These are phyloP conservation scores for Atherinomorus stipes DNA, from an alignment of 2,113 vertebrate genomes.

Conservation along the genomic window DNA sequence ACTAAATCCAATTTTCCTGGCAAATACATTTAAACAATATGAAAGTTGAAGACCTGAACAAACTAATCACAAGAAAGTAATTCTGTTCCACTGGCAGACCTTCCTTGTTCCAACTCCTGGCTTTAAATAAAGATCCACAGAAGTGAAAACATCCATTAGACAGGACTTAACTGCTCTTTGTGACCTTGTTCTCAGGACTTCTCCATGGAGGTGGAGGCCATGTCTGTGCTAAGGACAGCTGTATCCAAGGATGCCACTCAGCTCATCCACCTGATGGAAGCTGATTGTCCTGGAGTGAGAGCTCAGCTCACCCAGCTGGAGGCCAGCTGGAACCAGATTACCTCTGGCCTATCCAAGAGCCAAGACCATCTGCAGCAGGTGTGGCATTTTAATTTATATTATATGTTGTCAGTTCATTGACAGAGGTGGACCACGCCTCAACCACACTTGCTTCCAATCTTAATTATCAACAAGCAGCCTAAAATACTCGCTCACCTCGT, in stretches of 20 bases:
- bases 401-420: too few relatives aligned
- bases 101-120: background rate
- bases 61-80: too few relatives aligned
- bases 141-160: background rate
- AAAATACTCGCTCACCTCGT: too few relatives aligned
- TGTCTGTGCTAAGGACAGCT: constrained; percentile 83
- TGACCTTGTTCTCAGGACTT: constrained; percentile 81
- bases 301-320: constrained; percentile 85
- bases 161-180: background rate
- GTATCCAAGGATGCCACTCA: constrained; percentile 81
- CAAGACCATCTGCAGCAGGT: constrained; percentile 91
- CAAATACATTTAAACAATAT: too few relatives aligned
- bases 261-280: constrained; percentile 85
- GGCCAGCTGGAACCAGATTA: constrained; percentile 85
- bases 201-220: constrained; percentile 85
- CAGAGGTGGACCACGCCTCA: too few relatives aligned
- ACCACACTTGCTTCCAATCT: too few relatives aligned
- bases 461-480: too few relatives aligned
- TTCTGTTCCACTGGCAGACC: background rate
- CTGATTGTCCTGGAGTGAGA: constrained; percentile 80
- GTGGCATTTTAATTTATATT: background rate
- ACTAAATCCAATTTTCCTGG: too few relatives aligned
- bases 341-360: constrained; percentile 81
- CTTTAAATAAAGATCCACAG: background rate
- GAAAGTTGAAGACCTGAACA: too few relatives aligned